These are phyloP conservation scores for Aptenodytes forsteri DNA, from an alignment of 2,113 vertebrate genomes.

Conservation along the genomic window DNA sequence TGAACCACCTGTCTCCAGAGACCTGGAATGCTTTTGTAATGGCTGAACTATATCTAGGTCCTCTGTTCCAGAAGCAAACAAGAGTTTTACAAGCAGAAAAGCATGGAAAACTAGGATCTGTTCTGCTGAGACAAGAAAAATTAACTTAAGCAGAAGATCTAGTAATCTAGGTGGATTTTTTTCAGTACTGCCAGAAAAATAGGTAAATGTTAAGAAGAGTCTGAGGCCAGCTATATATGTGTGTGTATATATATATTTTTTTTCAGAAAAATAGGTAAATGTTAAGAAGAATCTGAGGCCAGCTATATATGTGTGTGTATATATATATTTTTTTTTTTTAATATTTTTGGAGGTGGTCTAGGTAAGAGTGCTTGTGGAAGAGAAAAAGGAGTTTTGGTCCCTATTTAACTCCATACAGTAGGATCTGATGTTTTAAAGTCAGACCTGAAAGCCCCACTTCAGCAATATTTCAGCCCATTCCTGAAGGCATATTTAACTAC, in stretches of 20 bases:
- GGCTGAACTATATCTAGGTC: neutral
- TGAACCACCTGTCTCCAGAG: slow-evolving; percentile 20
- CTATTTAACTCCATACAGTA: neutral
- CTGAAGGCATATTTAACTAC: neutral
- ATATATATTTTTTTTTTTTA: neutral
- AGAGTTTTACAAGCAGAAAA: neutral
- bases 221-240: neutral
- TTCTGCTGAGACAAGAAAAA: neutral
- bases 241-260: no score
- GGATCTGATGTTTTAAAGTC: neutral
- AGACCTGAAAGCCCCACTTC: neutral
- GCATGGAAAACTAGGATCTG: neutral
- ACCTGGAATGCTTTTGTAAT: slow-evolving; percentile 32
- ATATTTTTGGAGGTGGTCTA: neutral
- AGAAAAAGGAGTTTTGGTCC: neutral
- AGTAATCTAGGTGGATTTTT: neutral
- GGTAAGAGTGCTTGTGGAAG: neutral
- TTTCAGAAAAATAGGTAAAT: neutral
- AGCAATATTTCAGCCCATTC: neutral
- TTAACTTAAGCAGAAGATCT: neutral
- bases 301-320: neutral
- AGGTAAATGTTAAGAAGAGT: neutral
- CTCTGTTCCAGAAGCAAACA: neutral
- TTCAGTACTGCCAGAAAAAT: neutral
- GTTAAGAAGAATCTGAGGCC: neutral